Evolutionary conservation across 2,888 invertebrate species (phyloP).

Genomic region (Oscheius onirici): DNA sequence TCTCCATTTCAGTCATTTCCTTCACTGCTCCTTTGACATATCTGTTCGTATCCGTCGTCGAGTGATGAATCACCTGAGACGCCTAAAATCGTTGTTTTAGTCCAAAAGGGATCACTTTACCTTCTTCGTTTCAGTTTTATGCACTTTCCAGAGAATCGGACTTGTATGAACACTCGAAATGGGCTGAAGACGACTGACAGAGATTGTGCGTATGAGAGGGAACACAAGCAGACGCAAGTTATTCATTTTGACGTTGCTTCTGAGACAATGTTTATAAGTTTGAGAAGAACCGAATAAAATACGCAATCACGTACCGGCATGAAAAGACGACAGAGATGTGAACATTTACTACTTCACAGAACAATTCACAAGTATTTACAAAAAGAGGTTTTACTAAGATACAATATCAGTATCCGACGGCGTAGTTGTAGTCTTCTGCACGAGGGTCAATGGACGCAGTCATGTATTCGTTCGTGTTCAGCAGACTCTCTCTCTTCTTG

Average conservation of each 20-base stretch:
- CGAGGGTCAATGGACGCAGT: background rate
- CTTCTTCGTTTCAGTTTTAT: slow-evolving; percentile 26
- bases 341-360: background rate
- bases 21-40: slow-evolving; percentile 43
- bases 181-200: background rate
- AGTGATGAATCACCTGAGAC: slow-evolving; percentile 7
- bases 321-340: background rate
- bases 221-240: background rate
- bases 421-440: background rate
- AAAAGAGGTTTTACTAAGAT: too few relatives aligned
- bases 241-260: background rate
- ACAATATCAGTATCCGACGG: background rate
- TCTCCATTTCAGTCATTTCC: slow-evolving; percentile 51
- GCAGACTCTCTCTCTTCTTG: background rate
- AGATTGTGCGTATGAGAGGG: background rate
- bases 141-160: background rate
- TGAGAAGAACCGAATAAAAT: background rate
- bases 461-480: background rate
- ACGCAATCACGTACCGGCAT: background rate
- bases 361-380: background rate
- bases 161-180: background rate
- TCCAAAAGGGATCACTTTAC: background rate
- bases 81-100: slow-evolving; percentile 2
- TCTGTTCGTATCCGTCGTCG: slow-evolving; percentile 15
- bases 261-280: background rate